Conservation (phyloP, 2,797 vertebrate species). For the Petrocephalus schoutedeni region DNA sequence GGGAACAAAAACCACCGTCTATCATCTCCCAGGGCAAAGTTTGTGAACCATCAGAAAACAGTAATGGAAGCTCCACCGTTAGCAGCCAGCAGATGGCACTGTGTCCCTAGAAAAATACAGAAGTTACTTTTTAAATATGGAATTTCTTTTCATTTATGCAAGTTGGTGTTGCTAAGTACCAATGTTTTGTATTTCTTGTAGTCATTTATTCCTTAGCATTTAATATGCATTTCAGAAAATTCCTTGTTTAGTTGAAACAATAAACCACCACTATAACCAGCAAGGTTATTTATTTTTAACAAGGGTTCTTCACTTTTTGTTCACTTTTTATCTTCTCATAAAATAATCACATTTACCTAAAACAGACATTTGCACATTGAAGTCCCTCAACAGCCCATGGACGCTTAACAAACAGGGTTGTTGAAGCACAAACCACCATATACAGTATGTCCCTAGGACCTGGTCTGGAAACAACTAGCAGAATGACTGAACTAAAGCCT, state of each 20-base stretch:
- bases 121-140: neutral
- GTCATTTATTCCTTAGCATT: neutral
- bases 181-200: neutral
- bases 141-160: neutral
- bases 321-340: neutral
- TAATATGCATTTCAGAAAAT: neutral
- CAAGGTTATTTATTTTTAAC: neutral
- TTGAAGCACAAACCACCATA: neutral
- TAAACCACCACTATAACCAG: neutral
- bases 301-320: neutral
- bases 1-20: neutral
- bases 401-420: neutral
- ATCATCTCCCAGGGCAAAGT: neutral
- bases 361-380: neutral
- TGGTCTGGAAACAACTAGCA: neutral
- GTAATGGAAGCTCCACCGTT: neutral
- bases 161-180: neutral
- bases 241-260: neutral
- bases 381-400: neutral
- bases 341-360: neutral
- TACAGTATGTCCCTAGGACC: neutral
- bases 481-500: neutral
- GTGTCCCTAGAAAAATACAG: neutral
- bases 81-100: conserved; percentile 16
- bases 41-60: neutral